Evolutionary conservation across 2,113 vertebrate species (phyloP), one percentile per base, ranked within the genome.

Genomic region (Electrona antarctica): DNA sequence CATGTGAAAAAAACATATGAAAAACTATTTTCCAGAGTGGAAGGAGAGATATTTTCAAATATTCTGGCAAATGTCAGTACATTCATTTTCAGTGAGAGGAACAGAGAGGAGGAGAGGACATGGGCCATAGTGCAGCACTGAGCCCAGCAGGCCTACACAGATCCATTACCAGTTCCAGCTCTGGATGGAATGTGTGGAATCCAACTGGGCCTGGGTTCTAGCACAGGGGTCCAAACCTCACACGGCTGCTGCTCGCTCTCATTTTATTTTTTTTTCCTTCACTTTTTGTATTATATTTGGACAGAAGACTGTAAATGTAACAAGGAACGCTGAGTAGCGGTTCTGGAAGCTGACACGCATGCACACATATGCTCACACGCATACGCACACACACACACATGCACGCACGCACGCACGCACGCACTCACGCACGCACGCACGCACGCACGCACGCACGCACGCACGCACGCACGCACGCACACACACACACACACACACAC

Each of bases 151-250:
- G 85, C 81, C 88, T 85, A 76, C 87, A 89, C 88, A 88, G 87
- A 91, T 90, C 87, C 83, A 85, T 90, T 91, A 90, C 81, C 80
- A 79, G 86, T 71, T 87, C 82, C 78, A 77, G 81, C 84, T 88
- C 72, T 47, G 84, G 74, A 70, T 88, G 90, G 90, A 93, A 94
- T 94, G 87, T 86, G 66, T 87, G 79, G 91, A 93, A 93, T 93
- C 85, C 84, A 76, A 78, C 82, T 84, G 82, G 85, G 81, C 85
- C 80, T 87, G 85, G 85, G 86, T 90, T 88, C 88, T 79, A 33
- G 85, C 77, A 69, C 76, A 83, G 86, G 87, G 86, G 81, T 91
- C 86, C 85, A 91, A 91, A 88, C 85, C 85, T 88, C 85, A 90
- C 88, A 77, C 33, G 33, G 33, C 69, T 50, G 64, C 84, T 82